Evolutionary conservation across 1,140 invertebrate genomes (phyloP), one percentile per base, ranked within the genome.

Genomic region (Mactra quadrangularis): DNA sequence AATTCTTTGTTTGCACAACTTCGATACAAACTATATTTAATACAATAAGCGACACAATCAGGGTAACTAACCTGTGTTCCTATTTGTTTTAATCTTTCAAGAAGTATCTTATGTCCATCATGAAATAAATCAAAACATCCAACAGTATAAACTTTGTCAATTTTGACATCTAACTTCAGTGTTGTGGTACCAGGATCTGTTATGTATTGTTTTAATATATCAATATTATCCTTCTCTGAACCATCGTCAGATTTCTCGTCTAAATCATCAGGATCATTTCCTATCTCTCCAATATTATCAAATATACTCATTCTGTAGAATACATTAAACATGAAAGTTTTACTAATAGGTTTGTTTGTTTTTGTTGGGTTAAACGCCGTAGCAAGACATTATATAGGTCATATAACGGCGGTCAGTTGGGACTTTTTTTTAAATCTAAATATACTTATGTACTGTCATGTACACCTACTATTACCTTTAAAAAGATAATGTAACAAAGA

Each of bases 121-220:
- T 92, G 91, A 68, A 92, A 92, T 15, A 92, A 71, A 68, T 92
- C 91, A 82, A 92, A 92, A 74, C 91, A 92, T 29, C 91, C 91
- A 19, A 92, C 84, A 0, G 91, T 91, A 84, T 89, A 92, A 11
- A 91, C 90, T 62, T 87, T 86, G 52, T 76, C 59, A 13, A 62
- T 57, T 35, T 33, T 76, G 19, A 50, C 25, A 1, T 1, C 17
- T 29, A 62, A 45, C 33, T 50, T n/a, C 74, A 55, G 62, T 9
- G 74, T 25, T 13, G 74, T 41, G 11, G 74, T 62, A 15, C 50
- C 33, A 6, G 74, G 41, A 27, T 41, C 27, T 6, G 74, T 19
- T 33, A 19, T 3, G 0, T 9, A 27, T 22, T 45, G 31, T 2
- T 15, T 47, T 6, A 47, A 38, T 11, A 47, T 41, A 1, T 47